Evolutionary conservation across 2,888 invertebrate species (phyloP).

Genomic region (Cephus spinipes): DNA sequence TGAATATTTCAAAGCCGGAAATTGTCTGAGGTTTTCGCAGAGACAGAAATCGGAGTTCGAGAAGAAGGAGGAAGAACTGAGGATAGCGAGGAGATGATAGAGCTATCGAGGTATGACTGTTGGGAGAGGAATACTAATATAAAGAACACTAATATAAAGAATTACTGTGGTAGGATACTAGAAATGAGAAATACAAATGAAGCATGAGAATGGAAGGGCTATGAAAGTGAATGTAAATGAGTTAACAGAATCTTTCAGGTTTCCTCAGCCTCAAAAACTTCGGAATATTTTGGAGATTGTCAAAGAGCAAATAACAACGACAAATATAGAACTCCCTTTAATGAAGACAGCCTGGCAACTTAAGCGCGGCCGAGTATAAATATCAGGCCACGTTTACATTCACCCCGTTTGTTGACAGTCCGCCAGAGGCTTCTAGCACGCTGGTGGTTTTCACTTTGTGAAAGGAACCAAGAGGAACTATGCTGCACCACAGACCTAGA

Average conservation of each 20-base stretch:
- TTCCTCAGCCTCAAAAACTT: background rate
- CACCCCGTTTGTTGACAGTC: conserved; percentile 1
- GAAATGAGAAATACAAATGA: background rate
- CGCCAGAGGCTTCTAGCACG: background rate
- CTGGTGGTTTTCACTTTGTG: conserved; percentile 6
- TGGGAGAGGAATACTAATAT: background rate
- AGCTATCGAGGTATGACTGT: background rate
- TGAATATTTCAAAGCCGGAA: conserved; percentile 21
- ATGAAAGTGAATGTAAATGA: background rate
- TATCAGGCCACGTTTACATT: conserved; percentile 1
- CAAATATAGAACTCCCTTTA: background rate
- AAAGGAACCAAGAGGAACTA: background rate
- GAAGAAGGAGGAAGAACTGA: background rate
- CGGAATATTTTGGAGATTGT: background rate
- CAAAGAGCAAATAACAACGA: background rate
- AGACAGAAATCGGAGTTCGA: background rate
- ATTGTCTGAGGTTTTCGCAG: conserved; percentile 16
- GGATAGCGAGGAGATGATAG: background rate
- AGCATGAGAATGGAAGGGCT: background rate
- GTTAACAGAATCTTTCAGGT: background rate
- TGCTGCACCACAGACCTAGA: background rate
- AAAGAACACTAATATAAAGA: background rate
- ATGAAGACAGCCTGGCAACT: background rate
- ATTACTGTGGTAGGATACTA: background rate
- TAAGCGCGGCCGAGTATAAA: background rate